phyloP scores from a whole-genome alignment of 2,797 vertebrate species.

The Pseudochirops cupreus region DNA sequence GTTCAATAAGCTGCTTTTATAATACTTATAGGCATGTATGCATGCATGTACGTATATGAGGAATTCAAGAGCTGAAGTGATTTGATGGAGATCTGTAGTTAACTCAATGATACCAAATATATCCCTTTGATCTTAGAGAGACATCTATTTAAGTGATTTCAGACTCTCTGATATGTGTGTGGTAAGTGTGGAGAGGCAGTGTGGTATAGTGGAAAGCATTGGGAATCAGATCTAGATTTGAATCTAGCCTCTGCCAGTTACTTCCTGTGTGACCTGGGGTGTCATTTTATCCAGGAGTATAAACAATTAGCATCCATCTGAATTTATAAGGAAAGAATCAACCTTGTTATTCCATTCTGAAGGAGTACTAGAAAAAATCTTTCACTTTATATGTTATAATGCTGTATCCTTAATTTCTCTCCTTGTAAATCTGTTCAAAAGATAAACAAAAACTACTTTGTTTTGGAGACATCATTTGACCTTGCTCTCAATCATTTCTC shows the following conservation, averaged over 20 bases:
- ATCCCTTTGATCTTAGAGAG: neutral
- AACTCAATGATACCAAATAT: neutral
- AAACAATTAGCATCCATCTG: neutral
- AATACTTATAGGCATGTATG: neutral
- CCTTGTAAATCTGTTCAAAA: neutral
- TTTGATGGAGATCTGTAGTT: neutral
- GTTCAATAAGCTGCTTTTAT: neutral
- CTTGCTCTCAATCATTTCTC: neutral
- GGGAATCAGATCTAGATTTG: neutral
- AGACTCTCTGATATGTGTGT: neutral
- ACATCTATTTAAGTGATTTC: neutral
- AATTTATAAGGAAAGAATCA: neutral
- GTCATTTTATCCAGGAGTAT: neutral
- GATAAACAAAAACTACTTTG: neutral
- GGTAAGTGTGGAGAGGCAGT: neutral
- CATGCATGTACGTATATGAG: neutral
- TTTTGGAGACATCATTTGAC: constrained; percentile 8
- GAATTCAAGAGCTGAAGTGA: neutral
- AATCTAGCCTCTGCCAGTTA: neutral
- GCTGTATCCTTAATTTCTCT: neutral
- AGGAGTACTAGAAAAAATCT: neutral
- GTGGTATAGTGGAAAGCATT: neutral
- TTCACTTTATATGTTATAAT: neutral
- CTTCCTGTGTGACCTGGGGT: neutral
- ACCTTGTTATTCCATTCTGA: neutral